A percentile compares a stretch with the other conserved stretches of the same genome.
Evolutionary conservation across 2,888 invertebrate genomes (phyloP).

Genomic region (Calephelis perditalis): DNA sequence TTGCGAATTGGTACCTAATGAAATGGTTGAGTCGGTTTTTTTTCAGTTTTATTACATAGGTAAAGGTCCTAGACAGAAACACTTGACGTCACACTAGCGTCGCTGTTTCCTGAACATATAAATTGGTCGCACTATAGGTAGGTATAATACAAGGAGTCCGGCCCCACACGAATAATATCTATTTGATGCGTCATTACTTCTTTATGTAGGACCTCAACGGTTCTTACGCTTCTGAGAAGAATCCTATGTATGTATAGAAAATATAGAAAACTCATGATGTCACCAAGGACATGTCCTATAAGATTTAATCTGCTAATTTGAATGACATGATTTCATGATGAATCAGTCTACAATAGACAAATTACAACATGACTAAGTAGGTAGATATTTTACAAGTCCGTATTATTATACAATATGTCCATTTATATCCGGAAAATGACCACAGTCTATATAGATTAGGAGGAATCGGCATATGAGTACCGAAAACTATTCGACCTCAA

Average conservation of each 20-base stretch:
- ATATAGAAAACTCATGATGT: slow-evolving; percentile 24
- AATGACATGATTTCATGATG: slow-evolving; percentile 53
- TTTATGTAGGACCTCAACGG: background rate
- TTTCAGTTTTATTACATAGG: too few species aligned
- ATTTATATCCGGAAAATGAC: background rate
- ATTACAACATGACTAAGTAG: slow-evolving; percentile 23
- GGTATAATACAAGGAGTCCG: background rate
- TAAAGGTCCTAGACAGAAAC: too few species aligned
- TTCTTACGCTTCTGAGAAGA: slow-evolving; percentile 19
- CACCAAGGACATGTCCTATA: slow-evolving; percentile 41
- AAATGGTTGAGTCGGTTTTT: too few species aligned
- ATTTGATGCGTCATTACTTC: slow-evolving; percentile 6
- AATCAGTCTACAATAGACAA: slow-evolving; percentile 43
- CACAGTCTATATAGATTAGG: too few species aligned
- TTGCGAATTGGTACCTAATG: too few species aligned
- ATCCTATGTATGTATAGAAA: slow-evolving; percentile 6
- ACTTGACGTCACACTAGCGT: too few species aligned
- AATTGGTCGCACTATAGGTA: too few species aligned
- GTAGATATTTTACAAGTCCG: slow-evolving; percentile 2
- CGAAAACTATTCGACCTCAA: too few species aligned
- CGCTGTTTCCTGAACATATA: too few species aligned
- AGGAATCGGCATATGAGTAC: too few species aligned
- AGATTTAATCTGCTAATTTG: slow-evolving; percentile 41
- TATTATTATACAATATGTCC: background rate
- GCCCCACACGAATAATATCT: slow-evolving; percentile 1